Conservation (phyloP, 2,797 vertebrate species). For the Phoxinus dragarum region DNA sequence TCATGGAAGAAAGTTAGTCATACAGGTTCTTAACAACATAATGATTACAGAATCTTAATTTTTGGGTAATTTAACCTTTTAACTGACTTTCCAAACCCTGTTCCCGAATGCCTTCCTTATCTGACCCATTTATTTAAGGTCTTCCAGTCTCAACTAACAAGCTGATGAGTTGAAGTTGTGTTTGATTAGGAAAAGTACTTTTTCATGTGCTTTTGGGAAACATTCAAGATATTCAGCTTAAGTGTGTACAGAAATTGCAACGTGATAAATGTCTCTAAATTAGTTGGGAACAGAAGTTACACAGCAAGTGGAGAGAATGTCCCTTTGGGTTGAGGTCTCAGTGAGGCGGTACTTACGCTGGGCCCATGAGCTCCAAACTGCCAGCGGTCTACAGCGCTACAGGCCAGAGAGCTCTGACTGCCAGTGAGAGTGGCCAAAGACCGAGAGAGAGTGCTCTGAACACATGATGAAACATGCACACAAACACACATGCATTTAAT, state of each 20-base stretch:
- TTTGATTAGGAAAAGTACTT: background rate
- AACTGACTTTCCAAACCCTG: background rate
- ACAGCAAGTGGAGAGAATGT: conserved; percentile 50
- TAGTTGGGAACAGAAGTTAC: background rate
- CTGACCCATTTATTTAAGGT: background rate
- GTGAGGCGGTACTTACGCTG: conserved; percentile 89
- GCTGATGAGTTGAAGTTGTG: background rate
- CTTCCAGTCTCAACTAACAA: background rate
- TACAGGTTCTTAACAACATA: background rate
- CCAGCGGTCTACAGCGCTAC: conserved; percentile 90
- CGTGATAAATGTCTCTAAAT: background rate
- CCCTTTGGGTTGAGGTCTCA: conserved; percentile 61
- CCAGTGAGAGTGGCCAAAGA: conserved; percentile 89
- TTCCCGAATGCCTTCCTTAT: background rate
- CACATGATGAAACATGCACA: conserved; percentile 60
- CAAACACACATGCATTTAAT: conserved; percentile 77
- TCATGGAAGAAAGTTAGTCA: background rate
- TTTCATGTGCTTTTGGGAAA: background rate
- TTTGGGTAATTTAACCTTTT: background rate
- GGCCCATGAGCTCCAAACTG: conserved; percentile 86
- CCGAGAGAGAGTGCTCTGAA: conserved; percentile 94
- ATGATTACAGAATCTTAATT: background rate
- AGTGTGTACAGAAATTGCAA: background rate
- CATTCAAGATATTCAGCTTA: background rate
- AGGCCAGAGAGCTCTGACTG: conserved; percentile 94